Evolutionary conservation across 2,888 invertebrate species (phyloP), one percentile per base, ranked within the genome.

Genomic region (Andrena dorsata): DNA sequence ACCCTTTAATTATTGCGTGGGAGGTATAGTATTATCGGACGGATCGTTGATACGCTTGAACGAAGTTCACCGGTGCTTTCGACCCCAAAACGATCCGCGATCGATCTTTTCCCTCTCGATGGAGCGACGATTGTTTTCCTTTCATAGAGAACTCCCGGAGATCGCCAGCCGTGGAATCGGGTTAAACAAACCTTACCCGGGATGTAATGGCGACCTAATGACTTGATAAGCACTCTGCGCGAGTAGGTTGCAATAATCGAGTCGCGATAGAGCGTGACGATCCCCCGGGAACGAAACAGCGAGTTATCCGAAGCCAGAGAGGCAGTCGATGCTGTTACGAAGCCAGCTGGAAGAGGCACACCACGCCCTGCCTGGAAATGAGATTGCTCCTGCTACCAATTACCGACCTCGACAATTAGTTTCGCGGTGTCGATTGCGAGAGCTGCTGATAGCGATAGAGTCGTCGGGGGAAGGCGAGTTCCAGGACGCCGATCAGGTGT

Each of bases 181-280:
- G 87, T 88, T 90, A 89, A 90, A 86, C 86, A 90, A 90, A 90
- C 86, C 83, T 86, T 84, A 58, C 70, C 8, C 61, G 49, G 51
- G 76, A 78, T 76, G 79, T 89, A 90, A 86, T 86, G 80, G 87
- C 83, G 85, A 85, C 75, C 79, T 90, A 90, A 90, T 90, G 87
- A 89, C 90, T 89, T 86, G 89, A 90, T 90, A 90, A 90, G 88
- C 89, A 89, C 87, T 87, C 80, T 77, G 30, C 53, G 79, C 26
- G 53, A 28, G 63, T 35, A 56, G 75, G 72, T 74, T 74, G 83
- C 82, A 73, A 72, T 76, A 83, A 82, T 78, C 76, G 74, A 71
- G 68, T 65, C 53, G 70, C 49, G 61, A 64, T 68, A 74, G 74
- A 49, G 58, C 58, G 16, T 73, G 63, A 64, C 76, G 75, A 79